Base-by-base conservation (phyloP, 2,888 invertebrate genomes). In the Gibbula magus region DNA sequence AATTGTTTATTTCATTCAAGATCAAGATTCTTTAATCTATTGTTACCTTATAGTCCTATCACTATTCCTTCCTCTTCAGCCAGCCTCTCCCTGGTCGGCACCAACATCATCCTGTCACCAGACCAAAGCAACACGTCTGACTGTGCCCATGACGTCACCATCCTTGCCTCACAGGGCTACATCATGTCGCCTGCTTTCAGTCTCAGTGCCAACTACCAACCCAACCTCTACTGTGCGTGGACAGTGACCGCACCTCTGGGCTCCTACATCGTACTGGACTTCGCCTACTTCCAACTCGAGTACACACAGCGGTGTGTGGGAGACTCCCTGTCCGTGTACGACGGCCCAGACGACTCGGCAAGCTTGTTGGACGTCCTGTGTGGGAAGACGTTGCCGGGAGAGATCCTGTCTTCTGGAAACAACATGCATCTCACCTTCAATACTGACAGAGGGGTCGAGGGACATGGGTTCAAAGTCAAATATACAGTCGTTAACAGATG, bases 381-480 rank as follows among this genome's bases (percentile, higher is more conserved):
- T 81, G 89, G 89, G 29, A 82, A 86, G 52, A 76, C 78, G 7
- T 79, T 81, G 1, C 89, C 89, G 0, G 78, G 78, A 20, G 87
- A 87, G 73, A 77, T 88, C 18, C 35, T 81, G 18, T 86, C 89
- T 8, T 83, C 86, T 4, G 79, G 79, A 4, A 83, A 86, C 56
- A 67, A 80, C 16, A 81, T 88, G 80, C 82, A 85, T 45, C 76
- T 89, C 0, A 80, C 84, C 45, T 88, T 89, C 79, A 79, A 81
- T 4, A 79, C 86, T 3, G 87, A 89, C 70, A 80, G 78, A 2
- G 79, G 61, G 22, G 78, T 78, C 25, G 83, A 87, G 29, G 85
- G 85, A 3, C 81, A 77, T 0, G 89, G 89, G 18, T 88, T 89
- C 74, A 86, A 84, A 13, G 80, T 88, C 8, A 78, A 84, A 0